Base-by-base conservation (phyloP, 2,113 vertebrate species). In the Epinephelus lanceolatus region DNA sequence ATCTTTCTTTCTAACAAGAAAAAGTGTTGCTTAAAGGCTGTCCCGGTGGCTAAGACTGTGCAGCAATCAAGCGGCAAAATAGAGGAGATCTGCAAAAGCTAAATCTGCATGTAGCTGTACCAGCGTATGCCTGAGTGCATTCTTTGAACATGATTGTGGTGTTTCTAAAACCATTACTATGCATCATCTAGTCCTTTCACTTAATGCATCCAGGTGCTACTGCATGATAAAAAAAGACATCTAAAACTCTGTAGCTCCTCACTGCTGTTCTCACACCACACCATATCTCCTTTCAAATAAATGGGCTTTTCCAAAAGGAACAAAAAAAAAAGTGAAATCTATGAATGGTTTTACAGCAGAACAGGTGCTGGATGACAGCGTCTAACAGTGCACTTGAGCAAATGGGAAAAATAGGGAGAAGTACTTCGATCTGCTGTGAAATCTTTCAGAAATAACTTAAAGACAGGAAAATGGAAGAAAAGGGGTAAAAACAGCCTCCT, bases 161-260 rank as follows among this genome's bases (percentile, higher is more conserved):
- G 4, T 69, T 78, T 77, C 14, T 63, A 49, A 73, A 87, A 59
- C 10, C 23, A 65, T 69, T 53, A 37, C 15, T 25, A 21, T 62
- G 13, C 10, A 1, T 56, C 47, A 61, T 63, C 40, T 62, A 30
- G 40, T 51, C 33, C 11, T 53, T 37, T 66, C 13, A 27, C 59
- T 59, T 45, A 69, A 51, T 69, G 53, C 27, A 51, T 67, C 49
- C 33, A 74, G 59, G 40, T 79, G 60, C 60, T 42, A 40, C 52
- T 27, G 37, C 18, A 15, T 42, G 11, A 59, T 12, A 42, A 15
- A 53, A 8, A 27, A 19, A 23, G 37, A 49, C 9, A 69, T 83
- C 15, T 17, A 23, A 66, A 71, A 17, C 19, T 11, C 18, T 21
- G 9, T 6, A 56, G 21, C 68, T 11, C 1, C n/a, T 45, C 14